Percentiles rank a stretch among this genome's conserved stretches.
Evolutionary conservation across 2,113 vertebrate genomes (phyloP).

Genomic region (Puma concolor): DNA sequence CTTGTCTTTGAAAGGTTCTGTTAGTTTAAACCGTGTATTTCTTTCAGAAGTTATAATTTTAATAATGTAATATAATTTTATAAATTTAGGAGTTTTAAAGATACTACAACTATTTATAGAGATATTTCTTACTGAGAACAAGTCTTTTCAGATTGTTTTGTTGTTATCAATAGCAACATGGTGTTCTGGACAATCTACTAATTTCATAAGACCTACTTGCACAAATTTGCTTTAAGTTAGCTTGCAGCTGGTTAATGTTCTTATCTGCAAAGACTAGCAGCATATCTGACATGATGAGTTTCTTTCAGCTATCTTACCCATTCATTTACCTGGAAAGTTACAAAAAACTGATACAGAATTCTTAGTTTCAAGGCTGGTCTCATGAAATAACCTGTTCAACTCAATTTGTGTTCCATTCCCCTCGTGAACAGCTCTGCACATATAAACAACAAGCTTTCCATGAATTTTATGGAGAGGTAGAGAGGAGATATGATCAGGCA

Average conservation of each 20-base stretch:
- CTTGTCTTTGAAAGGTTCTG: not conserved
- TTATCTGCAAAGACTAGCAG: not conserved
- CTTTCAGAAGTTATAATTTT: constrained; percentile 1
- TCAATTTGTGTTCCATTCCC: not conserved
- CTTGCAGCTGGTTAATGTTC: not conserved
- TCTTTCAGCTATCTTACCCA: not conserved
- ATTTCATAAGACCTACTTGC: not conserved
- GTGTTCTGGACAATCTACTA: not conserved
- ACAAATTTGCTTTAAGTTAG: not conserved
- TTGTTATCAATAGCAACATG: not conserved
- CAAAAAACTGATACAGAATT: not conserved
- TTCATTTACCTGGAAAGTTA: constrained; percentile 13
- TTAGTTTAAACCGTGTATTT: not conserved
- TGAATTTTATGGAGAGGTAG: not conserved
- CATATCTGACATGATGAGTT: not conserved
- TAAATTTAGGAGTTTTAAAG: not conserved
- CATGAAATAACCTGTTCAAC: constrained; percentile 7
- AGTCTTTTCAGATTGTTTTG: not conserved
- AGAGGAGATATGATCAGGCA: not conserved
- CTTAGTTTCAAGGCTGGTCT: constrained; percentile 15
- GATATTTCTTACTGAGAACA: not conserved
- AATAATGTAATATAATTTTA: too few species aligned
- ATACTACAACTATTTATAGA: not conserved
- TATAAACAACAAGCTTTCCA: not conserved
- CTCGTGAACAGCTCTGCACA: not conserved